A percentile compares a stretch with the other conserved stretches of the same genome.
phyloP scores from a whole-genome alignment of 2,888 invertebrate species.

The Arctia plantaginis region DNA sequence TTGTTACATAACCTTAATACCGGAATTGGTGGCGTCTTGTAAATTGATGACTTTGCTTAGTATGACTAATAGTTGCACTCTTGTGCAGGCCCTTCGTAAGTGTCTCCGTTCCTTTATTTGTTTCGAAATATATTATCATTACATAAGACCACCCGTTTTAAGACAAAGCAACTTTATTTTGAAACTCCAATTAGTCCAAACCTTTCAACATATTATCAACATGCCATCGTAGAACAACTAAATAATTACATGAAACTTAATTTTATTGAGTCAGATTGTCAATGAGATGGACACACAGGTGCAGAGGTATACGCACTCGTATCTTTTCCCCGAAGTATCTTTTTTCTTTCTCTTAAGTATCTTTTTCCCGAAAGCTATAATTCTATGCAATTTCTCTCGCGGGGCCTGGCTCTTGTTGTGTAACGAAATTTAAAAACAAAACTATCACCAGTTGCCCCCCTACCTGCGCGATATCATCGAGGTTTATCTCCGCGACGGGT shows the following conservation, averaged over 20 bases:
- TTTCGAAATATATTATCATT: not conserved
- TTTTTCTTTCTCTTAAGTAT: not conserved
- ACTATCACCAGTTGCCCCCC: too few species aligned
- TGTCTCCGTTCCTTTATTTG: not conserved
- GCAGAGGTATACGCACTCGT: not conserved
- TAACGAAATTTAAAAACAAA: too few species aligned
- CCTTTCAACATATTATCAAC: not conserved
- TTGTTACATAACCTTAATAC: constrained; percentile 1
- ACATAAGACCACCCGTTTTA: not conserved
- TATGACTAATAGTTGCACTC: constrained; percentile 2
- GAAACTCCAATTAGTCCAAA: not conserved
- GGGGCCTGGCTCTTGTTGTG: too few species aligned
- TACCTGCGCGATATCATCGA: too few species aligned
- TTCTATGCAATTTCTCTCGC: not conserved
- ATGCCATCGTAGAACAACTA: not conserved
- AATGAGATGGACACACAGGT: not conserved
- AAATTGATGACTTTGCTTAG: constrained; percentile 1
- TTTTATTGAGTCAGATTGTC: not conserved
- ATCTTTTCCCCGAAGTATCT: too few species aligned
- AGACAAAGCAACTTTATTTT: not conserved
- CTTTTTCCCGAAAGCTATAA: not conserved
- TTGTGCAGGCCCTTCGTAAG: constrained; percentile 3
- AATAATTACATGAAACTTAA: not conserved
- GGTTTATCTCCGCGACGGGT: too few species aligned
- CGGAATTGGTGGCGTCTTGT: constrained; percentile 1